Evolutionary conservation across 1,140 invertebrate genomes (phyloP).

Genomic region (Wiebesia pumilae): DNA sequence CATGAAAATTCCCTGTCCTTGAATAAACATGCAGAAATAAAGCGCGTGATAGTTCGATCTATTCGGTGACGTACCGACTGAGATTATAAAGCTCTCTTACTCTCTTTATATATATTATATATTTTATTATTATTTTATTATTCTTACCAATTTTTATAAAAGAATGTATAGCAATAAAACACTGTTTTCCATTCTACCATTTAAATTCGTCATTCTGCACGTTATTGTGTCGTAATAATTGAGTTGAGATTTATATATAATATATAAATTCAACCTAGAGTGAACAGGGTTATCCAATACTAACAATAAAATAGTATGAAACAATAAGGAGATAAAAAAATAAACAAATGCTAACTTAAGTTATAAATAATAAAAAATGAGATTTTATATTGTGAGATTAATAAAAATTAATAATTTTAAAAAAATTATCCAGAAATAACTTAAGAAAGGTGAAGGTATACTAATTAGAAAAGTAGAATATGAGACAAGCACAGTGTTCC

Average conservation of each 20-base stretch:
- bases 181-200: background rate
- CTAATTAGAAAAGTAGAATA: constrained; percentile 11
- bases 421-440: background rate
- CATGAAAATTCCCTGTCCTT: background rate
- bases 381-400: constrained; percentile 26
- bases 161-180: too few species aligned
- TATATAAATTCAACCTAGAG: background rate
- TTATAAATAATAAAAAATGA: background rate
- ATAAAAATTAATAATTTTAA: background rate
- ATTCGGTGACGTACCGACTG: constrained; percentile 22
- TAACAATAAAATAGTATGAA: background rate
- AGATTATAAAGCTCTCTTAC: constrained; percentile 47
- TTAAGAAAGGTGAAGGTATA: constrained; percentile 22
- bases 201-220: background rate
- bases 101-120: constrained; percentile 4
- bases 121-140: constrained; percentile 10
- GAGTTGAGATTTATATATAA: background rate
- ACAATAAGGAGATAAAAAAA: background rate
- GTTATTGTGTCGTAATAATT: background rate
- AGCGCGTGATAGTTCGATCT: constrained; percentile 40
- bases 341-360: background rate
- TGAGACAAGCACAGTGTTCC: constrained; percentile 26
- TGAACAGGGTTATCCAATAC: background rate
- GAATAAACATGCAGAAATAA: constrained; percentile 32
- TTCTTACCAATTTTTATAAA: background rate